These are phyloP conservation scores for Montipora sp. DNA, from an alignment of 64 coral and sea anemone species.

Conservation along the genomic window DNA sequence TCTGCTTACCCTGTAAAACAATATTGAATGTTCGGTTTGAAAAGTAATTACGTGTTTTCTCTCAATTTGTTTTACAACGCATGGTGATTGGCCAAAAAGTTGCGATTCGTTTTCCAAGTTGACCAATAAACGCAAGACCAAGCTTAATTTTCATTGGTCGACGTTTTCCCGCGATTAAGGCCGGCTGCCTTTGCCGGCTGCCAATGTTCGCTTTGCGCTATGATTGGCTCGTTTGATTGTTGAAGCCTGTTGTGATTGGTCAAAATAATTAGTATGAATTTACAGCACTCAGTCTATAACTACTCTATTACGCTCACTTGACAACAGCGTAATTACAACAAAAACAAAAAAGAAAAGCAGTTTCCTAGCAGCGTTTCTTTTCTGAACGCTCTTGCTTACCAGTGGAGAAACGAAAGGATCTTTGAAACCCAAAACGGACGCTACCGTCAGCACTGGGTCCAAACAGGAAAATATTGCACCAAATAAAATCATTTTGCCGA, in stretches of 20 bases:
- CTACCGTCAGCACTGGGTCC: constrained; percentile 91
- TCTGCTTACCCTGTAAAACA: constrained; percentile 60
- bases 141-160: too few relatives aligned
- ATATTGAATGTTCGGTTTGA: background rate
- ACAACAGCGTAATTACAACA: too few relatives aligned
- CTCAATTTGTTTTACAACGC: background rate
- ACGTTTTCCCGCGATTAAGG: too few relatives aligned
- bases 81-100: background rate
- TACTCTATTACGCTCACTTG: too few relatives aligned
- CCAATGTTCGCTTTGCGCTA: background rate
- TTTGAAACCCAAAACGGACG: constrained; percentile 90
- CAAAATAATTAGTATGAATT: background rate
- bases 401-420: constrained; percentile 95
- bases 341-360: background rate
- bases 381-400: constrained; percentile 44
- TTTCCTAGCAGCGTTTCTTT: background rate
- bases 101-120: too few relatives aligned
- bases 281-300: background rate
- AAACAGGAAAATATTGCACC: constrained; percentile 98
- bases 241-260: background rate
- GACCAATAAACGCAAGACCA: too few relatives aligned
- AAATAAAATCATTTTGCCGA: constrained; percentile 98
- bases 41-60: background rate
- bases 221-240: background rate
- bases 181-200: background rate